Base-by-base conservation (phyloP, 2,888 invertebrate species). In the Cotesia congregata region DNA sequence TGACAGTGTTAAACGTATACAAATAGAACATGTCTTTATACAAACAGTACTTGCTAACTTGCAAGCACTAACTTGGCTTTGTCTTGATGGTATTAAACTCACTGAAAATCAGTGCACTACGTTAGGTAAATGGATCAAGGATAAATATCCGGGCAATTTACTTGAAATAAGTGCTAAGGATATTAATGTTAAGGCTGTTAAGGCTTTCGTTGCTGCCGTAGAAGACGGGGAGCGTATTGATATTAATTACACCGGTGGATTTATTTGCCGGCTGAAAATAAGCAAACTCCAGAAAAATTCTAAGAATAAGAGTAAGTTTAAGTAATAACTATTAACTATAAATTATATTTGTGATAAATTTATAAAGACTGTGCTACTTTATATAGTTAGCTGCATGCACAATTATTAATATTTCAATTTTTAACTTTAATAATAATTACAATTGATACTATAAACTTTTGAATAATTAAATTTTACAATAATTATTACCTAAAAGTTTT, bases 151-250 rank as follows among this genome's bases (percentile, higher is more conserved):
- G 1, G 89, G 90, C 0, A 85, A 85, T 5, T 82, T 83, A 9
- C 81, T 90, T 67, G 89, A 90, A 78, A 83, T 90, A 76, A 89
- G 89, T 79, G 87, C 88, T 15, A 89, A 89, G 73, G 89, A 89
- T 78, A 85, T 90, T 15, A 83, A 87, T 74, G 86, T 88, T 4
- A 87, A 84, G 65, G 86, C 89, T 64, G 84, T 90, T 41, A 89
- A 89, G 72, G 84, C 88, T 3, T 80, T 90, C 72, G 88, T 90
- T 1, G 80, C 87, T 9, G 87, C 87, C 6, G 81, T 87, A 40
- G 89, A 90, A 78, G 89, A 90, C 9, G 89, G 88, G 0, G 88
- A 87, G 3, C 85, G 87, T 68, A 87, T 89, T 4, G 89, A 89
- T 70, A 89, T 88, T 1, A 81, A 85, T 17, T 89, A 88, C 74